A percentile compares a stretch with the other conserved stretches of the same genome.
Conservation (phyloP, 2,888 invertebrate genomes). For the Leuctra nigra region DNA sequence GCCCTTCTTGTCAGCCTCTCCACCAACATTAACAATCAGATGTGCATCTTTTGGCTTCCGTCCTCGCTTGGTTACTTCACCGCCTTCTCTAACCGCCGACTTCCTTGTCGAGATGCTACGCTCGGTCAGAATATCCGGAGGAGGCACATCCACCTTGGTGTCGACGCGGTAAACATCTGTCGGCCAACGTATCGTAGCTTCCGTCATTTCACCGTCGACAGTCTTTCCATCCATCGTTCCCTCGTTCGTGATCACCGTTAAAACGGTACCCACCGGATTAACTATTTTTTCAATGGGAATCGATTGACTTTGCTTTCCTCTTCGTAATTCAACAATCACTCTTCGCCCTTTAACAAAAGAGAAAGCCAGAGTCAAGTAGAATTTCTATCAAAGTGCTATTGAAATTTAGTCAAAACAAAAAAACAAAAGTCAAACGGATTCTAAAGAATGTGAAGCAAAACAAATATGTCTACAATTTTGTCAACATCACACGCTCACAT, state of each 20-base stretch:
- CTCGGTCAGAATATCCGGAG: too few relatives aligned
- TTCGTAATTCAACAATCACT: constrained; percentile 37
- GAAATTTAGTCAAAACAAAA: neutral
- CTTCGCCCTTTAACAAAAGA: constrained; percentile 61
- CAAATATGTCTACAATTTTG: neutral
- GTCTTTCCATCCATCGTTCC: constrained; percentile 30
- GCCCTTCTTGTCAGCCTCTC: too few relatives aligned
- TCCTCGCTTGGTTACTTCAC: too few relatives aligned
- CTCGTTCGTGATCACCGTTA: constrained; percentile 43
- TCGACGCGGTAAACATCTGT: too few relatives aligned
- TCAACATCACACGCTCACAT: constrained; percentile 2
- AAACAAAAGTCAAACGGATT: neutral
- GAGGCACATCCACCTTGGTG: too few relatives aligned
- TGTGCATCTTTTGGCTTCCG: too few relatives aligned
- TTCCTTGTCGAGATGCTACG: too few relatives aligned
- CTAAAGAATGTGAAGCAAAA: neutral
- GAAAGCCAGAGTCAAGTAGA: constrained; percentile 80
- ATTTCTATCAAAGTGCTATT: neutral
- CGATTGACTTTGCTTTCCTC: constrained; percentile 34
- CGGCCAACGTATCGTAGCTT: constrained; percentile 30
- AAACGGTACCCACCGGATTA: constrained; percentile 69
- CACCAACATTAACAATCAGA: too few relatives aligned
- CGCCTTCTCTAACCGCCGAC: too few relatives aligned
- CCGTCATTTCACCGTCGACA: constrained; percentile 28
- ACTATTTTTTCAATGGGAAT: constrained; percentile 58